Percentiles rank a stretch among this genome's conserved stretches.
Evolutionary conservation across 1,140 invertebrate genomes (phyloP).

Genomic region (Camponotus floridanus): DNA sequence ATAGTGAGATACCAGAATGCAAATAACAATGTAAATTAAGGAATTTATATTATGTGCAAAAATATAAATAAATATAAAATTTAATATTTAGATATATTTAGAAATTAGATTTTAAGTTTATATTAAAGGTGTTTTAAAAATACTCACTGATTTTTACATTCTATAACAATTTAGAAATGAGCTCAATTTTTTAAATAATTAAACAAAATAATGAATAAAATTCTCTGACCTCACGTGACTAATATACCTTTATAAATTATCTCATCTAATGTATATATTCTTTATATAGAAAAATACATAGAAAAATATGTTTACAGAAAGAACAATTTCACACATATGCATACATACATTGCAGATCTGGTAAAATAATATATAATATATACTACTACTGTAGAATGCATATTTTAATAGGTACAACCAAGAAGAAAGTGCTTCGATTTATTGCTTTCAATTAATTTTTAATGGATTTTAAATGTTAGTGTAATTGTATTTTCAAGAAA

Average conservation of each 20-base stretch:
- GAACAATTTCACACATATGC: neutral
- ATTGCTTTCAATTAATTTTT: neutral
- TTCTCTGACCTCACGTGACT: neutral
- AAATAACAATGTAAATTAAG: constrained; percentile 58
- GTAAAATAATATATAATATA: neutral
- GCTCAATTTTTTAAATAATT: constrained; percentile 16
- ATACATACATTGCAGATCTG: neutral
- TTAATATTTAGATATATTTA: constrained; percentile 47
- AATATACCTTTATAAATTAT: neutral
- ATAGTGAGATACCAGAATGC: constrained; percentile 66
- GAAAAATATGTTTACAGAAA: constrained; percentile 13
- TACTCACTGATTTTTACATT: neutral
- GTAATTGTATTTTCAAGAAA: neutral
- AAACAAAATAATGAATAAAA: constrained; percentile 20
- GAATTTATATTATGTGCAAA: constrained; percentile 48
- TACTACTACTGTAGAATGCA: neutral
- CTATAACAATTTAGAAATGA: neutral
- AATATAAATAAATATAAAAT: constrained; percentile 48
- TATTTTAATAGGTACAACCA: neutral
- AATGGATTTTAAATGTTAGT: neutral
- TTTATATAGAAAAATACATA: neutral
- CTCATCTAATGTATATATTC: neutral
- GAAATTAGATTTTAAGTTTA: neutral
- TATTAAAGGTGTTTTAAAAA: constrained; percentile 23
- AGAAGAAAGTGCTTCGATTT: constrained; percentile 3